Percentiles rank a stretch among this genome's conserved stretches.
phyloP scores from a whole-genome alignment of 1,140 invertebrate species.

The Calliphora vicina region DNA sequence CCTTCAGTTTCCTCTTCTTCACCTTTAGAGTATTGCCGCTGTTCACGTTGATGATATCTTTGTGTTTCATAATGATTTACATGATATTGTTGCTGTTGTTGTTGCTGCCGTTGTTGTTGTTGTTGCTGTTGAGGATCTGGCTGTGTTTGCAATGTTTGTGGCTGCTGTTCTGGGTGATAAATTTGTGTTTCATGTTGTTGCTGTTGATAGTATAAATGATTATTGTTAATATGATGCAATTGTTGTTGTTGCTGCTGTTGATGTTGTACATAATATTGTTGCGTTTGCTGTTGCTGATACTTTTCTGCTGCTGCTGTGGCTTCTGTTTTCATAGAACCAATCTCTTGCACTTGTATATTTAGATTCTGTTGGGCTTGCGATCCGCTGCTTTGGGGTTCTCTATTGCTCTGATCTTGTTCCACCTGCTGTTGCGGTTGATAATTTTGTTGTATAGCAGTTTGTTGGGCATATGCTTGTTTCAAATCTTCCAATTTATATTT shows the following conservation, averaged over 20 bases:
- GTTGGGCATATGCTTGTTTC: not conserved
- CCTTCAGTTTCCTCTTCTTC: conserved; percentile 39
- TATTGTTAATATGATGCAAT: conserved; percentile 35
- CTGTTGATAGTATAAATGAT: conserved; percentile 18
- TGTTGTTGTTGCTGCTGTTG: conserved; percentile 18
- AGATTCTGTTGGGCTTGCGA: not conserved
- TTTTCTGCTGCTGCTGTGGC: conserved; percentile 29
- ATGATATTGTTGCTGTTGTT: conserved; percentile 45
- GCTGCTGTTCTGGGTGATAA: conserved; percentile 32
- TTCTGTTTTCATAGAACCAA: conserved; percentile 19
- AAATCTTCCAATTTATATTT: conserved; percentile 30
- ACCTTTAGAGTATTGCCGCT: conserved; percentile 47
- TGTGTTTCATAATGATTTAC: conserved; percentile 20
- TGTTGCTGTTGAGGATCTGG: conserved; percentile 46
- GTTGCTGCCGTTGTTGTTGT: conserved; percentile 38
- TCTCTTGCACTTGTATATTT: conserved; percentile 35
- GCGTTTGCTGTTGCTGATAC: not conserved
- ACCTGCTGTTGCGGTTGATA: not conserved
- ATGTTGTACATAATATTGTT: conserved; percentile 30
- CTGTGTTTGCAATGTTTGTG: conserved; percentile 35
- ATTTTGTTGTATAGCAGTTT: too few relatives aligned
- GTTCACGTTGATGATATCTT: conserved; percentile 34
- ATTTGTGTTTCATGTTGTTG: conserved; percentile 42
- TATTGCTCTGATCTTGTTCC: not conserved
- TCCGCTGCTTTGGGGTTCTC: not conserved